Evolutionary conservation across 2,888 invertebrate species (phyloP).

Genomic region (Harpalus rufipes): DNA sequence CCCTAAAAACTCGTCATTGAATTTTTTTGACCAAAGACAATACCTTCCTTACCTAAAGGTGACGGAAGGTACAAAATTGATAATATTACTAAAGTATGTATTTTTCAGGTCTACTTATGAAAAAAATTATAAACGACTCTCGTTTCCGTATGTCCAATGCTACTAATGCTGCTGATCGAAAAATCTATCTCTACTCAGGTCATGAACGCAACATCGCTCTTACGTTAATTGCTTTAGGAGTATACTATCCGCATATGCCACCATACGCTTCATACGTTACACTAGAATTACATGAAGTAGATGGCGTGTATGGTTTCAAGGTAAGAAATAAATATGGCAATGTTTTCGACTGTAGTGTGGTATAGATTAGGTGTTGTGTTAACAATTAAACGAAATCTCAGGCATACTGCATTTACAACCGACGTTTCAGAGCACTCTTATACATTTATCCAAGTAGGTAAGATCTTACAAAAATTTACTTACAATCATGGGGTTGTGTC

Average conservation of each 20-base stretch:
- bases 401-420: too few species aligned
- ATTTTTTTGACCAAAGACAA: too few species aligned
- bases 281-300: constrained; percentile 67
- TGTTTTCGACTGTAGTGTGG: too few species aligned
- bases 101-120: constrained; percentile 45
- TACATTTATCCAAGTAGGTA: too few species aligned
- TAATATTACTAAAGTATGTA: background rate
- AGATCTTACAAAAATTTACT: too few species aligned
- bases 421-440: too few species aligned
- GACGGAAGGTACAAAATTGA: too few species aligned
- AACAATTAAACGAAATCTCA: too few species aligned
- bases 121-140: constrained; percentile 60
- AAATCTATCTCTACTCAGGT: constrained; percentile 81
- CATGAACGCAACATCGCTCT: constrained; percentile 84
- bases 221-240: constrained; percentile 79
- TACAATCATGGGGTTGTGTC: too few species aligned
- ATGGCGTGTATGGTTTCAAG: constrained; percentile 74
- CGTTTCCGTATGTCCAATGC: constrained; percentile 72
- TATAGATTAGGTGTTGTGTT: too few species aligned
- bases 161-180: constrained; percentile 76
- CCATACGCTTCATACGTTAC: constrained; percentile 68
- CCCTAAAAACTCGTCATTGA: too few species aligned
- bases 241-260: constrained; percentile 79
- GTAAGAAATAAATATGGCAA: constrained; percentile 13
- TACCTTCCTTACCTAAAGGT: too few species aligned